Base-by-base conservation (phyloP, 1,140 invertebrate species). In the Homalodisca vitripennis region DNA sequence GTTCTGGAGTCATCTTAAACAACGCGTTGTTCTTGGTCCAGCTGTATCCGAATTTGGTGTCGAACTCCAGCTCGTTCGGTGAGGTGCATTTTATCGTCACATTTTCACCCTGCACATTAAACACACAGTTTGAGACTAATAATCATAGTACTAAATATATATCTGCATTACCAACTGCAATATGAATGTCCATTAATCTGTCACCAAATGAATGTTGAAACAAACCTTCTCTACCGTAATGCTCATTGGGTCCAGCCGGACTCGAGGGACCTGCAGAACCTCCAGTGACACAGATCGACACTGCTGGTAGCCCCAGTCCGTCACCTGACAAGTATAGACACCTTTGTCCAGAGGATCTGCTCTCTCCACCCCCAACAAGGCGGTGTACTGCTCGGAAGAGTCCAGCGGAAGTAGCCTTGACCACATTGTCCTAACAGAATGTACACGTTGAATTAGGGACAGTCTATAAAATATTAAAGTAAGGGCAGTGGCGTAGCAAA, bases 21-120 rank as follows among this genome's bases (percentile, higher is more conserved):
- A 93, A 79, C 1, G 63, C 86, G 27, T 86, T 85, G 73, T 92
- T 91, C 70, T 89, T 86, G 0, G 89, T 90, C 90, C 90, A 92
- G 73, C 88, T 90, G 73, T 91, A 92, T 2, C 89, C 90, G 27
- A 91, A 79, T 46, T 84, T 84, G 0, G 84, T 84, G 48, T 86
- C 83, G 20, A 60, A 60, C 80, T 79, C 55, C 71, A 84, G 81
- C 63, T 83, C 83, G 41, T 84, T 85, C 0, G 82, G 81, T 13
- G 85, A 86, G 20, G 89, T 78, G 73, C 88, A 89, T 12, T 85
- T 86, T 68, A 89, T 84, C 46, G 84, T 86, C 13, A 89, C 82
- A 68, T 87, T 88, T 66, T 88, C 85, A 12, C 85, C 85, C 85
- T 87, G 71, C 32, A 79, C n/a, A n/a, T n/a, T n/a, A n/a, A n/a